Evolutionary conservation across 2,888 invertebrate species (phyloP).

Genomic region (Pardosa pseudoannulata): DNA sequence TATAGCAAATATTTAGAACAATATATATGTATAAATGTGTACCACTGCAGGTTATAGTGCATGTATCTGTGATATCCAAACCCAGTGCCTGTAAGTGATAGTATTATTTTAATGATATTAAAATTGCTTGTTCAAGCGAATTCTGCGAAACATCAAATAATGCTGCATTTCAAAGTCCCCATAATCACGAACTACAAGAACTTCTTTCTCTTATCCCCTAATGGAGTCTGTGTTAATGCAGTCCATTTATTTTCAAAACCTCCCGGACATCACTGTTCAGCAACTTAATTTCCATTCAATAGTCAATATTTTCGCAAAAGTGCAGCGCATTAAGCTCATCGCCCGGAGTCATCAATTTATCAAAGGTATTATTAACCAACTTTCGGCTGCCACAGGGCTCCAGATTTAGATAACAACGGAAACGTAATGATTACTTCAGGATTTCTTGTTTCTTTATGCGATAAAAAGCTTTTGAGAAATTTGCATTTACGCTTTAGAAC

Average conservation of each 20-base stretch:
- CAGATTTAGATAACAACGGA: not conserved
- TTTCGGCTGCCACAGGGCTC: not conserved
- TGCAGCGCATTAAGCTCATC: not conserved
- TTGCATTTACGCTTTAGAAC: no score
- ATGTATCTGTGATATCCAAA: no score
- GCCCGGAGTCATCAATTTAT: not conserved
- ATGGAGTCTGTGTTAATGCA: not conserved
- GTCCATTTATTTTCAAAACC: not conserved
- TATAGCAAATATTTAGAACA: no score
- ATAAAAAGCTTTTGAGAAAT: not conserved
- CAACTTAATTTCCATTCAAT: not conserved
- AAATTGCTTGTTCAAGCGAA: no score
- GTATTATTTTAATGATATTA: no score
- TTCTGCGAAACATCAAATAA: no score
- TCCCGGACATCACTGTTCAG: not conserved
- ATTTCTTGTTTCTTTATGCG: not conserved
- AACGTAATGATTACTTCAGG: not conserved
- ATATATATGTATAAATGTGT: no score
- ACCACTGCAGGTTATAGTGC: no score
- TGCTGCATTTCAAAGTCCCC: no score
- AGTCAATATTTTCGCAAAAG: not conserved
- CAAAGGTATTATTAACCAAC: not conserved
- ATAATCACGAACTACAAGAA: no score
- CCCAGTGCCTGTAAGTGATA: no score
- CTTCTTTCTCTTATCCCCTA: no score